Evolutionary conservation across 2,888 invertebrate species (phyloP).

Genomic region (Ennomos quercinarius): DNA sequence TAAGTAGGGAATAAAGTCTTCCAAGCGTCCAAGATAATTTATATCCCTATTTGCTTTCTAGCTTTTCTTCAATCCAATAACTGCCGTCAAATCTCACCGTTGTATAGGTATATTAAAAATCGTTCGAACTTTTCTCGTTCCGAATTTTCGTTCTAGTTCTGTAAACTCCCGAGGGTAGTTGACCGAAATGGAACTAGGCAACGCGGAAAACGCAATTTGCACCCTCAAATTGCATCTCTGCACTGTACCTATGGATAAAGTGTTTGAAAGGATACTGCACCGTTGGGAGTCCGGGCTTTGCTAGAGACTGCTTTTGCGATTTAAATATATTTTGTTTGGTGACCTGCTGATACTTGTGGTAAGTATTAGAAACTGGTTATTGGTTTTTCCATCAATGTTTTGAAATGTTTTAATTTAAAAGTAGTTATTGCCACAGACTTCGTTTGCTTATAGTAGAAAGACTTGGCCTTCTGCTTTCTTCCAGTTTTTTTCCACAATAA

Average conservation of each 20-base stretch:
- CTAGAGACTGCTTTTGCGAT: constrained; percentile 33
- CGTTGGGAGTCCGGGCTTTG: constrained; percentile 45
- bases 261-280: constrained; percentile 51
- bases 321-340: background rate
- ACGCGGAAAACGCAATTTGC: constrained; percentile 56
- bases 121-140: constrained; percentile 22
- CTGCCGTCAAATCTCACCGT: constrained; percentile 7
- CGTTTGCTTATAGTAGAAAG: too few species aligned
- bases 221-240: constrained; percentile 59
- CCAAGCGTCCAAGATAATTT: too few species aligned
- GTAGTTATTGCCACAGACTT: too few species aligned
- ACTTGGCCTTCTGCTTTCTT: too few species aligned
- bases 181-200: constrained; percentile 51
- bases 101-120: constrained; percentile 27
- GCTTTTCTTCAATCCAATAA: constrained; percentile 9
- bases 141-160: constrained; percentile 30
- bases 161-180: constrained; percentile 39
- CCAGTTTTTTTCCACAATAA: too few species aligned
- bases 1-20: too few species aligned
- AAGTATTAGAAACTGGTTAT: too few species aligned
- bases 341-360: too few species aligned
- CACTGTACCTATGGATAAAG: constrained; percentile 48
- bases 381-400: too few species aligned
- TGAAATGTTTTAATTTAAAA: too few species aligned
- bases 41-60: too few species aligned